Conservation (phyloP, 2,113 vertebrate species). For the Serilophus lunatus region DNA sequence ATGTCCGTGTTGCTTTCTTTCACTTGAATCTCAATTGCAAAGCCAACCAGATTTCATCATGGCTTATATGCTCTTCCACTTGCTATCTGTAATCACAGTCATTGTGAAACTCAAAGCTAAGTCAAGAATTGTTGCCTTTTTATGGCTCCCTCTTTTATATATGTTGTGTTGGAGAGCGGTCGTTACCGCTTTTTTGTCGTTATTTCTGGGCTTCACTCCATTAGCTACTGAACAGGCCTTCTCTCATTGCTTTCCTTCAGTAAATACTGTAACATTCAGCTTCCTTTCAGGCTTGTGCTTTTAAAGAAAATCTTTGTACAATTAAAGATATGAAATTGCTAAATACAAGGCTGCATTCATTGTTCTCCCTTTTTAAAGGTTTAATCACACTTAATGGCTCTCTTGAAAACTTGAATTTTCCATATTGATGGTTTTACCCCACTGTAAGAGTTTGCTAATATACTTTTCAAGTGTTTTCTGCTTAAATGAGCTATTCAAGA, state of each 20-base stretch:
- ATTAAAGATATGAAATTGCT: slow-evolving; percentile 83
- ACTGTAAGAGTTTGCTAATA: slow-evolving; percentile 82
- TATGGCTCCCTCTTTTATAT: slow-evolving; percentile 64
- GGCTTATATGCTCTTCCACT: slow-evolving; percentile 52
- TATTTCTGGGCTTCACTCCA: slow-evolving; percentile 78
- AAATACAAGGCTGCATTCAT: slow-evolving; percentile 77
- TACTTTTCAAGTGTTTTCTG: slow-evolving; percentile 77
- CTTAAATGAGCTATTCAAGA: slow-evolving; percentile 81
- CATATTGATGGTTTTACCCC: slow-evolving; percentile 76
- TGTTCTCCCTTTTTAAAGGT: slow-evolving; percentile 80
- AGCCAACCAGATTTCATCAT: slow-evolving; percentile 61
- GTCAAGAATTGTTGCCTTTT: slow-evolving; percentile 80
- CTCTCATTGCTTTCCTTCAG: slow-evolving; percentile 67
- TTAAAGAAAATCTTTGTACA: slow-evolving; percentile 83
- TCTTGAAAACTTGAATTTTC: slow-evolving; percentile 82
- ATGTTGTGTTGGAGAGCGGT: slow-evolving; percentile 73
- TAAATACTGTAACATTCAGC: slow-evolving; percentile 75
- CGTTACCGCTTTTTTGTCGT: slow-evolving; percentile 71
- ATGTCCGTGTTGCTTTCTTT: slow-evolving; percentile 28
- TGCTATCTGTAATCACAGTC: slow-evolving; percentile 72
- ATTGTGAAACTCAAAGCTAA: slow-evolving; percentile 78
- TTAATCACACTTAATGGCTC: slow-evolving; percentile 84
- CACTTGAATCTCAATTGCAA: slow-evolving; percentile 55
- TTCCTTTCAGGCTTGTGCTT: slow-evolving; percentile 79
- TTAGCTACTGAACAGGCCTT: slow-evolving; percentile 71